Percentiles rank a stretch among this genome's conserved stretches.
Evolutionary conservation across 2,888 invertebrate species (phyloP).

Genomic region (Hirudinaria manillensis): DNA sequence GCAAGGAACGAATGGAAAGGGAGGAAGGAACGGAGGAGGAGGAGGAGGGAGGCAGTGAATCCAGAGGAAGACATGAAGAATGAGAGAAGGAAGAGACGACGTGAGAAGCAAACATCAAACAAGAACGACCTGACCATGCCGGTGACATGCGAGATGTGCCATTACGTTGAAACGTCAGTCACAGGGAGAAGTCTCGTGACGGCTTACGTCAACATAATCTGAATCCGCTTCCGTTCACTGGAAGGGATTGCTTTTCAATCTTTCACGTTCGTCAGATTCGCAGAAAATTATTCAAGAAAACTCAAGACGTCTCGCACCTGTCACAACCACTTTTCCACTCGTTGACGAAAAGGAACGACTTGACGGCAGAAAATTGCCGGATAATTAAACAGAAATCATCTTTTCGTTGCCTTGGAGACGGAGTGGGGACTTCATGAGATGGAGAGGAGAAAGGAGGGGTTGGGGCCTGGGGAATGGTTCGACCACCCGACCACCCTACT

Average conservation of each 20-base stretch:
- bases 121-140: neutral
- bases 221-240: constrained; percentile 5
- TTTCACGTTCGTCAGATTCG: constrained; percentile 1
- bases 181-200: neutral
- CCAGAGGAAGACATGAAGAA: neutral
- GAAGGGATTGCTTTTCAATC: constrained; percentile 8
- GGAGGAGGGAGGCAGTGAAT: neutral
- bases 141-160: constrained; percentile 14
- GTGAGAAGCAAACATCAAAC: neutral
- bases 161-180: constrained; percentile 7
- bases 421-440: too few relatives aligned
- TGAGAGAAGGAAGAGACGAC: neutral
- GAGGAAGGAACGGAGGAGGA: neutral
- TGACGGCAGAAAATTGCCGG: too few relatives aligned
- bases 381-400: too few relatives aligned
- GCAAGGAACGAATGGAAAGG: neutral
- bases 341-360: too few relatives aligned
- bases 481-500: too few relatives aligned
- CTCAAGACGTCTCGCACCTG: too few relatives aligned
- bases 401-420: too few relatives aligned
- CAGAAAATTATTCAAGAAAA: too few relatives aligned
- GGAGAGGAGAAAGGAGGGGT: too few relatives aligned
- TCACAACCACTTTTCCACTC: too few relatives aligned
- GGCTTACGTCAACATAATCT: constrained; percentile 11
- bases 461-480: too few relatives aligned